Evolutionary conservation across 2,797 vertebrate genomes (phyloP), one percentile per base, ranked within the genome.

Genomic region (Pantherophis alleghaniensis): DNA sequence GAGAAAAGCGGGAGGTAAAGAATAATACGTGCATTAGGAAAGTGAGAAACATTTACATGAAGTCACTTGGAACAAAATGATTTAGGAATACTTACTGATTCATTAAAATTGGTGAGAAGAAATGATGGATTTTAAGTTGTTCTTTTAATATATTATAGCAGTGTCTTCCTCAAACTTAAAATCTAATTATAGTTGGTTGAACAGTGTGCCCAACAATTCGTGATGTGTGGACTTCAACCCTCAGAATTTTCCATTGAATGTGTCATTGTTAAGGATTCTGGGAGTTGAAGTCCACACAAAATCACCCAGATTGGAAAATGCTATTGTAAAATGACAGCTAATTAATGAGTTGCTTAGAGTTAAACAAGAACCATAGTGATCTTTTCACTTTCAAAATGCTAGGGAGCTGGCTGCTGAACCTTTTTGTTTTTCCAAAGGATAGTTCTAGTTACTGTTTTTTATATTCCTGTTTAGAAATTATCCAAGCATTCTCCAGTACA

Each of bases 1-100:
- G 94, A 95, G 94, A 95, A 60, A 96, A 95, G 69, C 94, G 93
- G 57, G 96, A 96, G 96, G 97, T 97, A 92, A 89, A 96, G 87
- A 74, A 79, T 42, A 42, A 83, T 12, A 47, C 11, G 47, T 83
- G 74, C 37, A 47, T 83, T 83, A 10, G 1, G 37, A 83, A 83
- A 83, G 20, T 47, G 37, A 83, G 37, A 83, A 83, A 83, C 10
- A 42, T 12, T 47, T 7, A 42, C 53, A 32, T 42, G 22, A 16
- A 88, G 11, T 26, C 90, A 92, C 1, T 2, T 56, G 7, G 22
- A 22, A 86, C 37, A 88, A 42, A 6, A 7, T 92, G 53, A 26
- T 13, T 57, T 93, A 91, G 66, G 13, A 61, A 69, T 22, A 24
- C 55, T 5, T 60, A 53, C 32, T 47, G 18, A 57, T 18, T 22